A percentile compares a stretch with the other conserved stretches of the same genome.
These are phyloP conservation scores for Eupristina koningsbergeri DNA, from an alignment of 1,140 invertebrate genomes.

Conservation along the genomic window DNA sequence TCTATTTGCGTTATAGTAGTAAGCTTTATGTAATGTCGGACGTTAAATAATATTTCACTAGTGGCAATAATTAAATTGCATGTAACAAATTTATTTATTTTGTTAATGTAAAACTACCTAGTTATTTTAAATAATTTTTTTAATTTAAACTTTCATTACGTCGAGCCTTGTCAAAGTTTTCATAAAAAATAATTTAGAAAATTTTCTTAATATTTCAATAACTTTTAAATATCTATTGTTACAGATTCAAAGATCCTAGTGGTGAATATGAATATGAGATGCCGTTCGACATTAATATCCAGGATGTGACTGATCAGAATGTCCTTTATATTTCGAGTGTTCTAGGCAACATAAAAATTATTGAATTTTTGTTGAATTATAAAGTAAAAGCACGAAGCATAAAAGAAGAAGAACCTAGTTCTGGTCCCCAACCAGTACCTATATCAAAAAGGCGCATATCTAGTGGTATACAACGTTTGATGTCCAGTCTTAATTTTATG, in stretches of 20 bases:
- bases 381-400: slow-evolving; percentile 79
- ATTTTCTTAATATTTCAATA: too few species aligned
- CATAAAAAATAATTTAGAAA: too few species aligned
- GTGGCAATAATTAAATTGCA: too few species aligned
- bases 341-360: slow-evolving; percentile 85
- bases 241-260: slow-evolving; percentile 76
- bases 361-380: slow-evolving; percentile 85
- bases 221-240: too few species aligned
- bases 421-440: slow-evolving; percentile 54
- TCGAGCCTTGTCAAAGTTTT: too few species aligned
- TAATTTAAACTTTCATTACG: too few species aligned
- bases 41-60: too few species aligned
- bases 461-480: slow-evolving; percentile 89
- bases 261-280: slow-evolving; percentile 88
- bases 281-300: slow-evolving; percentile 91
- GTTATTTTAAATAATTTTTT: too few species aligned
- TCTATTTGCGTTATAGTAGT: too few species aligned
- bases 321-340: slow-evolving; percentile 90
- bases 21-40: too few species aligned
- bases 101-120: too few species aligned
- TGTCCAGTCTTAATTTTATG: slow-evolving; percentile 83
- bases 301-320: slow-evolving; percentile 91
- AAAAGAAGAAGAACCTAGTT: slow-evolving; percentile 69
- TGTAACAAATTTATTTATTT: too few species aligned
- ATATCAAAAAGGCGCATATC: slow-evolving; percentile 85